A percentile compares a stretch with the other conserved stretches of the same genome.
These are phyloP conservation scores for Calcarius ornatus DNA, from an alignment of 2,113 vertebrate species.

Conservation along the genomic window DNA sequence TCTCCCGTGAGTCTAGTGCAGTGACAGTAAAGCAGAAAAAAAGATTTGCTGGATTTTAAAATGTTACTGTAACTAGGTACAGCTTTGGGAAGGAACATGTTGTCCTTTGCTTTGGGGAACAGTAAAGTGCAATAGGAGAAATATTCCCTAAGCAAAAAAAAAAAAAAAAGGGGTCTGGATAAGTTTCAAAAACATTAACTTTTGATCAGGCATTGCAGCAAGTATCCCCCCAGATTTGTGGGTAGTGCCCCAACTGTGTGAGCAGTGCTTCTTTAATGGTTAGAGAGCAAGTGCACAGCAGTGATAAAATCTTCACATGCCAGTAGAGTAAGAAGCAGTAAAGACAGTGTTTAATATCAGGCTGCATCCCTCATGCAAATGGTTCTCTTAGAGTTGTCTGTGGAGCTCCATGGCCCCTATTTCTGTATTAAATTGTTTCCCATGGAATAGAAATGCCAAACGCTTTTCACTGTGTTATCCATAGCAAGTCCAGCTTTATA, in stretches of 20 bases:
- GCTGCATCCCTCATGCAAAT: neutral
- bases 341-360: neutral
- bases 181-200: neutral
- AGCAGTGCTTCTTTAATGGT: neutral
- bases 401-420: neutral
- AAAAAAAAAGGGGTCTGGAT: neutral
- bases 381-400: neutral
- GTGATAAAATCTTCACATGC: neutral
- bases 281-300: neutral
- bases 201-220: neutral
- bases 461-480: neutral
- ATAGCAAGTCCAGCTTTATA: neutral
- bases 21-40: neutral
- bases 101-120: neutral
- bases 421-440: neutral
- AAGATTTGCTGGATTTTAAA: neutral
- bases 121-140: neutral
- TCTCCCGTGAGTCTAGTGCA: neutral
- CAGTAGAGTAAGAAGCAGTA: neutral
- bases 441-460: neutral
- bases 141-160: neutral
- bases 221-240: neutral
- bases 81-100: neutral
- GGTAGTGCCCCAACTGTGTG: neutral
- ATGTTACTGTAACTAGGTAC: neutral